These are phyloP conservation scores for Oncorhynchus keta DNA, from an alignment of 2,113 vertebrate genomes.

Conservation along the genomic window DNA sequence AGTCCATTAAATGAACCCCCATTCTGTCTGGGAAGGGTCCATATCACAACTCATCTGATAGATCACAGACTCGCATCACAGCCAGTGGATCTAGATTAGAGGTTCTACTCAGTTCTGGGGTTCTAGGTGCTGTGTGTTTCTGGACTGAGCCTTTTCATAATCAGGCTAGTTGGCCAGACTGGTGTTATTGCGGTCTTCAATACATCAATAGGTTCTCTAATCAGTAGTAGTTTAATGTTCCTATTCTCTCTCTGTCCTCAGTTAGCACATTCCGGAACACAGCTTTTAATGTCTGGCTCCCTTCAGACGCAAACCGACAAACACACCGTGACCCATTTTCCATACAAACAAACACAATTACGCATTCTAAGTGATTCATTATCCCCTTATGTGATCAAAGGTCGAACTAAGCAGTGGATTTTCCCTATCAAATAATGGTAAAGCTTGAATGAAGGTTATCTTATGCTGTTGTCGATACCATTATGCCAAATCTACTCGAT, in stretches of 20 bases:
- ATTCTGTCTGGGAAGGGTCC: too few species aligned
- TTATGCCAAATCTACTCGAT: not conserved
- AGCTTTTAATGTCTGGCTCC: not conserved
- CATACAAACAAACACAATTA: not conserved
- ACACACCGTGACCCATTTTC: not conserved
- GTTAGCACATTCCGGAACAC: not conserved
- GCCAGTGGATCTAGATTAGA: not conserved
- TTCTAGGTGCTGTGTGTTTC: not conserved
- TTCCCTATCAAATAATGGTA: not conserved
- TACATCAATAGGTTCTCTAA: slow-evolving; percentile 27
- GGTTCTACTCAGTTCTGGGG: not conserved
- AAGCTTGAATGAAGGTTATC: not conserved
- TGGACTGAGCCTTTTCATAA: not conserved
- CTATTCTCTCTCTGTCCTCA: not conserved
- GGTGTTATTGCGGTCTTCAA: slow-evolving; percentile 19
- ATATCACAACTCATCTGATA: too few species aligned
- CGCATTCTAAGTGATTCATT: not conserved
- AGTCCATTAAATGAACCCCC: too few species aligned
- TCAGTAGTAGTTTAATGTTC: slow-evolving; percentile 6
- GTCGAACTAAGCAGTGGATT: not conserved
- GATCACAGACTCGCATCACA: too few species aligned
- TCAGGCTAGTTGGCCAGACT: not conserved
- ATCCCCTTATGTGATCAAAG: not conserved
- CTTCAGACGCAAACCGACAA: not conserved
- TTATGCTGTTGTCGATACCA: not conserved